Evolutionary conservation across 1,140 invertebrate species (phyloP).

Genomic region (Drosophila erecta): DNA sequence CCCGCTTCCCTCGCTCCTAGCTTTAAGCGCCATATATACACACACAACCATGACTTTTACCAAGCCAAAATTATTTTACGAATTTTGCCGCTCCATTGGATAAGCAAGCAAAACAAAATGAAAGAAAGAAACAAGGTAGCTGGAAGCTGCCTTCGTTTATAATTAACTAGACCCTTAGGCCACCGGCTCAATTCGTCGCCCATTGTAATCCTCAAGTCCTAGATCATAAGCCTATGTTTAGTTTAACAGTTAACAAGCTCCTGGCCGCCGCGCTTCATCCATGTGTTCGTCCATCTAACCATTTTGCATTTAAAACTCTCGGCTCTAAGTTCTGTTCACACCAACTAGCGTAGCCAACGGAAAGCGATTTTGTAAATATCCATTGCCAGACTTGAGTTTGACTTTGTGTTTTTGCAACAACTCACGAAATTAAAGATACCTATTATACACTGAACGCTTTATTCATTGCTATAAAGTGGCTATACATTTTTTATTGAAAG

Average conservation of each 20-base stretch:
- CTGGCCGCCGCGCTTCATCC: constrained; percentile 8
- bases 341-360: constrained; percentile 10
- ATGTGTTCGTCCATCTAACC: constrained; percentile 42
- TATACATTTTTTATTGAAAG: neutral
- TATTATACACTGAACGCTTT: neutral
- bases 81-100: constrained; percentile 27
- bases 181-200: constrained; percentile 28
- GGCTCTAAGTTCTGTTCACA: constrained; percentile 7
- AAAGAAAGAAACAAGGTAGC: neutral
- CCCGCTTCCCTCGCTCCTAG: constrained; percentile 25
- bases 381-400: constrained; percentile 48
- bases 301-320: constrained; percentile 41
- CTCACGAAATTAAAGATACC: constrained; percentile 39
- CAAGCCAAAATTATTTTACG: constrained; percentile 43
- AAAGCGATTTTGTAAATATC: constrained; percentile 49
- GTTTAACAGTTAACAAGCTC: constrained; percentile 40
- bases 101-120: constrained; percentile 17
- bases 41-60: constrained; percentile 14
- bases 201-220: constrained; percentile 39
- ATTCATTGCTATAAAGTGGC: neutral
- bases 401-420: constrained; percentile 49
- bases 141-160: constrained; percentile 16
- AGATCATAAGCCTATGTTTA: constrained; percentile 33
- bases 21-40: constrained; percentile 31
- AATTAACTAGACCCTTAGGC: constrained; percentile 7